Evolutionary conservation across 2,888 invertebrate species (phyloP).

Genomic region (Cistogaster globosa): DNA sequence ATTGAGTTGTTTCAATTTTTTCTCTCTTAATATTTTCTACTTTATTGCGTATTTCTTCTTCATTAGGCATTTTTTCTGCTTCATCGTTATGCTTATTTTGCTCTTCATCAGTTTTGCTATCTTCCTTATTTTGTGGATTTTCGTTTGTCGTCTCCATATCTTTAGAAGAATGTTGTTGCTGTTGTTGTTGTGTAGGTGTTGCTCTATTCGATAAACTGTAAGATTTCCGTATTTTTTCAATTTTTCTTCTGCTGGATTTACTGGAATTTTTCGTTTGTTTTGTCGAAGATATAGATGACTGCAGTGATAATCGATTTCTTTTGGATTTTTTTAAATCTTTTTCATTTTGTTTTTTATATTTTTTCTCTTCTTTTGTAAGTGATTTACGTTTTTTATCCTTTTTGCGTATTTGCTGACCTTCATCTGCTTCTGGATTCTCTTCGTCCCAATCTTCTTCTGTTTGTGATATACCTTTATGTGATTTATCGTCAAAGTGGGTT

Average conservation of each 20-base stretch:
- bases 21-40: slow-evolving; percentile 65
- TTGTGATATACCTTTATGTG: slow-evolving; percentile 6
- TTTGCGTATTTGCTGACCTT: slow-evolving; percentile 43
- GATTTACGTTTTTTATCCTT: slow-evolving; percentile 57
- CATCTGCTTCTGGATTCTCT: neutral
- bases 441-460: slow-evolving; percentile 42
- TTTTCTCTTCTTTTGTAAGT: slow-evolving; percentile 64
- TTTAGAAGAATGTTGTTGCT: slow-evolving; percentile 52
- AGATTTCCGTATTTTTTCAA: slow-evolving; percentile 71
- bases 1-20: slow-evolving; percentile 56
- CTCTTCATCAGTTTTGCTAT: neutral
- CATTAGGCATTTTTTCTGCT: slow-evolving; percentile 50
- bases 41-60: slow-evolving; percentile 62
- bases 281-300: neutral
- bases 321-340: slow-evolving; percentile 62
- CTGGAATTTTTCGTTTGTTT: slow-evolving; percentile 60
- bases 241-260: slow-evolving; percentile 69
- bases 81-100: neutral
- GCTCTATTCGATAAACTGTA: slow-evolving; percentile 53
- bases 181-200: slow-evolving; percentile 50
- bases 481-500: slow-evolving; percentile 20
- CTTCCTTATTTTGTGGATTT: slow-evolving; percentile 4
- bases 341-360: slow-evolving; percentile 60
- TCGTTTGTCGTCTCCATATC: slow-evolving; percentile 46
- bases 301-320: slow-evolving; percentile 41